Conservation (phyloP, 2,888 invertebrate genomes). For the Torymus aiolomorphi region DNA sequence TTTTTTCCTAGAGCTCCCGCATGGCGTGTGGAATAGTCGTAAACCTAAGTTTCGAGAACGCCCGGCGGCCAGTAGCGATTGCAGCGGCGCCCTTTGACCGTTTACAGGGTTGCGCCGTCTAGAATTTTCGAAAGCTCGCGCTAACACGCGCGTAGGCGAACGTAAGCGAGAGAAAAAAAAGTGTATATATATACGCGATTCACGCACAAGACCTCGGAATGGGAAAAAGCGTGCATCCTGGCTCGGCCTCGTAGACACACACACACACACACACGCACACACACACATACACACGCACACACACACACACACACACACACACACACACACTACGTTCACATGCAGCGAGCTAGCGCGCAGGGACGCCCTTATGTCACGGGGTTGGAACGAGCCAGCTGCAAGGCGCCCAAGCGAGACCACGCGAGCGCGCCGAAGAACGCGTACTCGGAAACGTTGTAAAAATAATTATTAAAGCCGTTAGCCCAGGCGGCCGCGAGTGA, state of each 20-base stretch:
- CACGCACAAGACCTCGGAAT: constrained; percentile 49
- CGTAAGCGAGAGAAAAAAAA: too few relatives aligned
- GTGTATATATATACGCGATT: too few relatives aligned
- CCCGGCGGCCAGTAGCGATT: too few relatives aligned
- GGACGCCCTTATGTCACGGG: constrained; percentile 72
- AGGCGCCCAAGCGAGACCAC: constrained; percentile 74
- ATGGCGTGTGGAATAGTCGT: too few relatives aligned
- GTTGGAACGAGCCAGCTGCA: constrained; percentile 74
- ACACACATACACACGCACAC: constrained; percentile 1
- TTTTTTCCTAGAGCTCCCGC: too few relatives aligned
- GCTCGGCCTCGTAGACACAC: constrained; percentile 57
- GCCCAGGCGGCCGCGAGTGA: constrained; percentile 59
- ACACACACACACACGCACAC: constrained; percentile 5
- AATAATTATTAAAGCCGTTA: constrained; percentile 76
- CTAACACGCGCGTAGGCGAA: background rate
- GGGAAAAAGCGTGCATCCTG: constrained; percentile 70
- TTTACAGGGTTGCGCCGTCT: background rate
- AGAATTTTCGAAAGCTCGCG: background rate
- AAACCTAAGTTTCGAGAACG: too few relatives aligned
- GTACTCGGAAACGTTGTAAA: constrained; percentile 76
- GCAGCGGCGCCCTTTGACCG: too few relatives aligned
- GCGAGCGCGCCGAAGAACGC: constrained; percentile 53
- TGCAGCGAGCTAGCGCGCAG: constrained; percentile 55
- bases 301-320: constrained; percentile 5
- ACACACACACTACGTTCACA: constrained; percentile 61